phyloP scores from a whole-genome alignment of 1,140 invertebrate species.

The Nasonia longicornis region DNA sequence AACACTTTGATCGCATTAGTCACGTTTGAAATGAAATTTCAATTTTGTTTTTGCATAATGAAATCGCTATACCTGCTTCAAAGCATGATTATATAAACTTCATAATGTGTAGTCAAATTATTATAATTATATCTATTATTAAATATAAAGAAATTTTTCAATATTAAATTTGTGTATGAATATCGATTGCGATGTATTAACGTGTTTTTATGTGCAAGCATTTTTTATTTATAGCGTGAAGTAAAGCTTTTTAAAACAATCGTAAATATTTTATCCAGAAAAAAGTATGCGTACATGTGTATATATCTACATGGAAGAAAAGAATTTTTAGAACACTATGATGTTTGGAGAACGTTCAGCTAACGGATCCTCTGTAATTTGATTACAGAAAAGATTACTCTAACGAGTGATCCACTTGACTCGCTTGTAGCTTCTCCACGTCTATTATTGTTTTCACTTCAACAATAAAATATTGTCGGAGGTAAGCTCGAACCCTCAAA shows the following conservation, averaged over 20 bases:
- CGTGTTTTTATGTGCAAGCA: constrained; percentile 36
- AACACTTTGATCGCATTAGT: constrained; percentile 15
- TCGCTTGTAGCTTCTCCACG: constrained; percentile 15
- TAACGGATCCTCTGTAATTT: constrained; percentile 34
- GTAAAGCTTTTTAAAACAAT: constrained; percentile 34
- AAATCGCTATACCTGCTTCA: constrained; percentile 35
- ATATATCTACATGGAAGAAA: not conserved
- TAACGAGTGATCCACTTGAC: constrained; percentile 1
- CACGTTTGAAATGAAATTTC: constrained; percentile 40
- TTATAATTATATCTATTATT: constrained; percentile 28
- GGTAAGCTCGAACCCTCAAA: constrained; percentile 26
- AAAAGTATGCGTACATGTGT: not conserved
- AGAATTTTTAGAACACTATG: constrained; percentile 38
- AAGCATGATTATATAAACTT: constrained; percentile 32
- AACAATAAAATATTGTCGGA: constrained; percentile 39
- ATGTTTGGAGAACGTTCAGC: constrained; percentile 20
- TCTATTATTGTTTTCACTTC: constrained; percentile 38
- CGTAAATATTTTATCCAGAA: constrained; percentile 24
- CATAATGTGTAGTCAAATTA: constrained; percentile 34
- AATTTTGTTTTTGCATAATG: constrained; percentile 37
- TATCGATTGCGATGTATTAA: constrained; percentile 47
- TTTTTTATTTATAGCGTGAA: constrained; percentile 36
- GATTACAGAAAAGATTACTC: constrained; percentile 3
- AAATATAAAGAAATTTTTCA: constrained; percentile 27
- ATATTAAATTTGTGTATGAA: constrained; percentile 28